A percentile compares a stretch with the other conserved stretches of the same genome.
These are phyloP conservation scores for Meloe dianella DNA, from an alignment of 2,888 invertebrate genomes.

Conservation along the genomic window DNA sequence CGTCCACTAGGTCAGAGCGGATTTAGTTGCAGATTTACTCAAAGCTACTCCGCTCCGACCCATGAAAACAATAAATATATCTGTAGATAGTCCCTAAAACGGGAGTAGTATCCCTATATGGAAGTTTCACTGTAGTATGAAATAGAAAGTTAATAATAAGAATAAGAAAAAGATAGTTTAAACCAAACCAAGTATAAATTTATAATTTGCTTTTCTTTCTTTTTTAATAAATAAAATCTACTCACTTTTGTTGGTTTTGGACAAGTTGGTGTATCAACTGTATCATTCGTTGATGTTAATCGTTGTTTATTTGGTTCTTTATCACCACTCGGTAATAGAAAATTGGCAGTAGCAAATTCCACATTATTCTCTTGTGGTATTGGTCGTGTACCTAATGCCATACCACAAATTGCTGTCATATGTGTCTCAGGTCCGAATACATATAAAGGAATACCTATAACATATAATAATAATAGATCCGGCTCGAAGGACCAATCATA, in stretches of 20 bases:
- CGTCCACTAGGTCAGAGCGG: too few relatives aligned
- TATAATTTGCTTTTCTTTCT: too few relatives aligned
- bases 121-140: too few relatives aligned
- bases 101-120: too few relatives aligned
- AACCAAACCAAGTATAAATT: not conserved
- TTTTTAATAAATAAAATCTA: not conserved
- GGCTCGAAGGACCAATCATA: too few relatives aligned
- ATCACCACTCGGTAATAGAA: slow-evolving; percentile 78
- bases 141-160: too few relatives aligned
- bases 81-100: too few relatives aligned
- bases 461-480: too few relatives aligned
- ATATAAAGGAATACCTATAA: slow-evolving; percentile 89
- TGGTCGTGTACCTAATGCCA: slow-evolving; percentile 90
- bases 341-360: slow-evolving; percentile 88
- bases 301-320: slow-evolving; percentile 56
- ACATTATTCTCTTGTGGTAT: slow-evolving; percentile 72
- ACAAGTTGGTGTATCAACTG: slow-evolving; percentile 19
- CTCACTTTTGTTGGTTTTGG: slow-evolving; percentile 32
- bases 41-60: too few relatives aligned
- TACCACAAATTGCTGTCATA: slow-evolving; percentile 99
- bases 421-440: slow-evolving; percentile 99
- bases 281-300: slow-evolving; percentile 25
- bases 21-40: too few relatives aligned
- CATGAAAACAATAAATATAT: too few relatives aligned
- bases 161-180: too few relatives aligned